These are phyloP conservation scores for Fragum fragum DNA, from an alignment of 2,888 invertebrate genomes.

Conservation along the genomic window DNA sequence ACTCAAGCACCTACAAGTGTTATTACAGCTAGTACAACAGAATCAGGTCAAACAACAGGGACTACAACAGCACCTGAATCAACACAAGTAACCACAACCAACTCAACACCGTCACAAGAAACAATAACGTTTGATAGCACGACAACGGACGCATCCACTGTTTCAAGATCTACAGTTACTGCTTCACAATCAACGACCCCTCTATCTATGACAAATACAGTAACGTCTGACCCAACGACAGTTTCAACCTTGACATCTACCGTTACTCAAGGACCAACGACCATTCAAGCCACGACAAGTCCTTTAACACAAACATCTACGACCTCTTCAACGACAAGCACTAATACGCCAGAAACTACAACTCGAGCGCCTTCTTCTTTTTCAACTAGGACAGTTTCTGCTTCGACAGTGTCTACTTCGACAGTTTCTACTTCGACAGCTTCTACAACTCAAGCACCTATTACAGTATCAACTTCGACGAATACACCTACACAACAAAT, in stretches of 20 bases:
- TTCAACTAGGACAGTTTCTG: background rate
- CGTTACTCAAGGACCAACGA: background rate
- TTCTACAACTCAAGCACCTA: background rate
- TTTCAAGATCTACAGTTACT: background rate
- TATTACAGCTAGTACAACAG: too few species aligned
- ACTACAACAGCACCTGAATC: background rate
- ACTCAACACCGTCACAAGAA: background rate
- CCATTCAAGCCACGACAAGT: background rate
- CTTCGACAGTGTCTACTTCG: background rate
- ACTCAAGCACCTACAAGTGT: too few species aligned
- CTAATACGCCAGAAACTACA: slow-evolving; percentile 4
- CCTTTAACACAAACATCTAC: background rate
- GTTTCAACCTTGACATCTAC: background rate
- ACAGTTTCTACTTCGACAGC: background rate
- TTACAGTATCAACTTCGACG: background rate
- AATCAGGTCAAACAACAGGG: too few species aligned
- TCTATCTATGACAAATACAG: background rate
- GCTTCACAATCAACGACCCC: background rate
- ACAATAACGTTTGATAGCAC: background rate
- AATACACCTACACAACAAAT: background rate
- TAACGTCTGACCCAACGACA: background rate
- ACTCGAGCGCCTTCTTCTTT: background rate
- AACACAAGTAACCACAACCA: background rate
- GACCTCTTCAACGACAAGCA: background rate
- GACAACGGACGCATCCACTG: background rate